These are phyloP conservation scores for Aspiorhynchus laticeps DNA, from an alignment of 2,113 vertebrate species.

Conservation along the genomic window DNA sequence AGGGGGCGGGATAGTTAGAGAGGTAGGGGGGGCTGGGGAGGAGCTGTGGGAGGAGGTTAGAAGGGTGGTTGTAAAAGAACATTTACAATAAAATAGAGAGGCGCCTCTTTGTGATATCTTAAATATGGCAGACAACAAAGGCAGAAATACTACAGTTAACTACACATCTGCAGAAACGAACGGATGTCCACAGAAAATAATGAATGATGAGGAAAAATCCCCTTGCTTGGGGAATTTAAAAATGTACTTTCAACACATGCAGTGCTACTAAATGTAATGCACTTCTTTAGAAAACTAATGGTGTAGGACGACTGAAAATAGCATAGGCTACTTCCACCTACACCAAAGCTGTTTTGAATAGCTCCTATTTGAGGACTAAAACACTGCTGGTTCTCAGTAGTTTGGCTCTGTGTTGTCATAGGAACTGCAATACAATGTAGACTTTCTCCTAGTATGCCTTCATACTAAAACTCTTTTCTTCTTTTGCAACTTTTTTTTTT, in stretches of 20 bases:
- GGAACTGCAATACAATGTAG: conserved; percentile 57
- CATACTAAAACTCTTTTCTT: conserved; percentile 2
- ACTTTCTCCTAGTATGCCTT: conserved; percentile 41
- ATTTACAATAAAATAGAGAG: conserved; percentile 57
- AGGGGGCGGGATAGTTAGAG: conserved; percentile 26
- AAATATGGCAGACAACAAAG: conserved; percentile 39
- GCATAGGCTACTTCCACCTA: neutral
- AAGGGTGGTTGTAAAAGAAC: conserved; percentile 45
- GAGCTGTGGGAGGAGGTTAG: conserved; percentile 35
- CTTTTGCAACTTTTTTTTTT: neutral
- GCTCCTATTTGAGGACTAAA: conserved; percentile 23
- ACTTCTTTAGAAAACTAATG: neutral
- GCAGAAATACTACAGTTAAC: conserved; percentile 10
- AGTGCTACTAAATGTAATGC: neutral
- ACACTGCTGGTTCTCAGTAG: conserved; percentile 4
- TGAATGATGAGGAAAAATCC: neutral
- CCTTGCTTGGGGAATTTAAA: neutral
- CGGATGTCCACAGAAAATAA: neutral
- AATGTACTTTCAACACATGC: neutral
- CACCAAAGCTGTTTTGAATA: neutral
- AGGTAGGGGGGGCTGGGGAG: conserved; percentile 32
- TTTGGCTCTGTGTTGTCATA: conserved; percentile 54
- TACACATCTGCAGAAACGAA: neutral
- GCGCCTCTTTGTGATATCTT: conserved; percentile 34
- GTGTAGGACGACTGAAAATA: neutral